These are phyloP conservation scores for Pseudopipra pipra DNA, from an alignment of 2,113 vertebrate species.

Conservation along the genomic window DNA sequence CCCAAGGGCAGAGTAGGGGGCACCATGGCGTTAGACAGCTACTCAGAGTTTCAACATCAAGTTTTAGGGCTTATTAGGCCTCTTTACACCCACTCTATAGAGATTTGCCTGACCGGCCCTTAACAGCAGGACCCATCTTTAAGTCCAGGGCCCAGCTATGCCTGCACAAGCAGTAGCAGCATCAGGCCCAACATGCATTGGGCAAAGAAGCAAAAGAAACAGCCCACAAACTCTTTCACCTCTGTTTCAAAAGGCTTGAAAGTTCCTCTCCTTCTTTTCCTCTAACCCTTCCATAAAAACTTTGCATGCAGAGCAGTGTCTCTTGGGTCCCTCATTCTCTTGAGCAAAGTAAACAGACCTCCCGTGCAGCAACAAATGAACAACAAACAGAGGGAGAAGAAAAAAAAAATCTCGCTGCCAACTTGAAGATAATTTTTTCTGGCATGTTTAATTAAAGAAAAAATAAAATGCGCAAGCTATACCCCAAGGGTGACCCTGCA, in stretches of 20 bases:
- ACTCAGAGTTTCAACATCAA: background rate
- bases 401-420: background rate
- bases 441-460: background rate
- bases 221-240: background rate
- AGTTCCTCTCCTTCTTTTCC: constrained; percentile 11
- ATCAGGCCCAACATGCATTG: background rate
- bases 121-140: background rate
- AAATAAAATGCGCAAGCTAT: background rate
- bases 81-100: background rate
- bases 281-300: constrained; percentile 10
- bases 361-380: constrained; percentile 43
- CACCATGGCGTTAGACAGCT: background rate
- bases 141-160: background rate
- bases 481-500: background rate
- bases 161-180: background rate
- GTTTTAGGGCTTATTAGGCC: background rate
- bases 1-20: background rate
- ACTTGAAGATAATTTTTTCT: background rate
- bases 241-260: constrained; percentile 32
- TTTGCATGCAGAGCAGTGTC: constrained; percentile 42
- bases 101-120: background rate
- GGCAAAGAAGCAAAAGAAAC: constrained; percentile 13
- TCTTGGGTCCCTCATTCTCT: constrained; percentile 58
- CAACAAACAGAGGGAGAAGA: constrained; percentile 15
- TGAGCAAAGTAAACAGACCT: constrained; percentile 64